Conservation (phyloP, 2,797 vertebrate species). For the Mus spretus region DNA sequence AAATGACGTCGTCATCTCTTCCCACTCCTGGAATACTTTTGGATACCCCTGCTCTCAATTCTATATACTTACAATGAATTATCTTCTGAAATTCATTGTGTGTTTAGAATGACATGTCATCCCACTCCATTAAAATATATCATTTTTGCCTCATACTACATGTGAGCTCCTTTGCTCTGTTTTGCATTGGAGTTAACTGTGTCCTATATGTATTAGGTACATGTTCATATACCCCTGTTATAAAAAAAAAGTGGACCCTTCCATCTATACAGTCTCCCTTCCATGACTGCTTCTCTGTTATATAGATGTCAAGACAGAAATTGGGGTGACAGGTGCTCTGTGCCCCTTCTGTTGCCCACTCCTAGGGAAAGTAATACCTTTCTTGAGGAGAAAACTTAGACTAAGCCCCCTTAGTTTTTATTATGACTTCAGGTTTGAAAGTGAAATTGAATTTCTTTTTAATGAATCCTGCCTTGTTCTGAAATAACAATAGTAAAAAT, state of each 20-base stretch:
- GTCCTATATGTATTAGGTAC: background rate
- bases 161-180: background rate
- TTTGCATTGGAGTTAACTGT: background rate
- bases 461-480: conserved; percentile 32
- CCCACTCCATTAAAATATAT: background rate
- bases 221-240: background rate
- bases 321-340: background rate
- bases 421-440: background rate
- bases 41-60: background rate
- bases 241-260: background rate
- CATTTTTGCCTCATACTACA: background rate
- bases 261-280: background rate
- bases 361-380: background rate
- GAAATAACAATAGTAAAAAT: conserved; percentile 64
- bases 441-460: conserved; percentile 54
- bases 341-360: background rate
- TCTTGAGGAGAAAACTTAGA: background rate
- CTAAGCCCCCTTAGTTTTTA: background rate
- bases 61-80: background rate
- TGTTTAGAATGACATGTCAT: background rate
- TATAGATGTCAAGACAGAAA: background rate
- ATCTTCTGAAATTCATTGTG: background rate
- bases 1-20: background rate
- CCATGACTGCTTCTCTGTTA: background rate
- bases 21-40: background rate